These are phyloP conservation scores for Hippocampus abdominalis DNA, from an alignment of 2,113 vertebrate genomes.

Conservation along the genomic window DNA sequence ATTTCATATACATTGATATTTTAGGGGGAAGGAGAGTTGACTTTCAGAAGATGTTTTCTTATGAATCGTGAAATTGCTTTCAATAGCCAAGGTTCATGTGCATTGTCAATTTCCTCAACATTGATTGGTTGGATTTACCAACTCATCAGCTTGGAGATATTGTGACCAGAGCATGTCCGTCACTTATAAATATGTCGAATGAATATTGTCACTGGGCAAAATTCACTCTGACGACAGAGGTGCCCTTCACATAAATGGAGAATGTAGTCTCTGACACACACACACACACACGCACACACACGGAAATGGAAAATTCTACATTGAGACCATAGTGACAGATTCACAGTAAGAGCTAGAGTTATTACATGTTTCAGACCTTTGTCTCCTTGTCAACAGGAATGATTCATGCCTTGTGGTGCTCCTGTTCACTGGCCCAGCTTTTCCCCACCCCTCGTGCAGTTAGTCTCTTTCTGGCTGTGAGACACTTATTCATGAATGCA, in stretches of 20 bases:
- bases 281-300: slow-evolving; percentile 24
- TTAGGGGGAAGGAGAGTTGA: too few relatives aligned
- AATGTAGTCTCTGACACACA: slow-evolving; percentile 25
- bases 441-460: not conserved
- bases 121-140: not conserved
- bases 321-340: slow-evolving; percentile 44
- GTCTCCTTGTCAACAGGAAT: slow-evolving; percentile 57
- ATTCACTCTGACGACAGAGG: slow-evolving; percentile 40
- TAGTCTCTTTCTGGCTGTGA: slow-evolving; percentile 33
- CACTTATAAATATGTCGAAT: slow-evolving; percentile 28
- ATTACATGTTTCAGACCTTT: slow-evolving; percentile 61
- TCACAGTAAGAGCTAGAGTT: slow-evolving; percentile 53
- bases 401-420: slow-evolving; percentile 56
- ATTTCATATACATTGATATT: too few relatives aligned
- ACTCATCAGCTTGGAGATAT: not conserved
- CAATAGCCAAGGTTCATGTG: not conserved
- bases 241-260: slow-evolving; percentile 51
- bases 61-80: not conserved
- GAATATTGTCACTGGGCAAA: slow-evolving; percentile 14
- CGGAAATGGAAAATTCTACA: slow-evolving; percentile 22
- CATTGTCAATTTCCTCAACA: not conserved
- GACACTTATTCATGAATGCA: slow-evolving; percentile 38
- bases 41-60: not conserved
- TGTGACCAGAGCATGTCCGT: slow-evolving; percentile 40
- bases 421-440: slow-evolving; percentile 11